Evolutionary conservation across 2,113 vertebrate species (phyloP), one percentile per base, ranked within the genome.

Genomic region (Oreotrochilus melanogaster): DNA sequence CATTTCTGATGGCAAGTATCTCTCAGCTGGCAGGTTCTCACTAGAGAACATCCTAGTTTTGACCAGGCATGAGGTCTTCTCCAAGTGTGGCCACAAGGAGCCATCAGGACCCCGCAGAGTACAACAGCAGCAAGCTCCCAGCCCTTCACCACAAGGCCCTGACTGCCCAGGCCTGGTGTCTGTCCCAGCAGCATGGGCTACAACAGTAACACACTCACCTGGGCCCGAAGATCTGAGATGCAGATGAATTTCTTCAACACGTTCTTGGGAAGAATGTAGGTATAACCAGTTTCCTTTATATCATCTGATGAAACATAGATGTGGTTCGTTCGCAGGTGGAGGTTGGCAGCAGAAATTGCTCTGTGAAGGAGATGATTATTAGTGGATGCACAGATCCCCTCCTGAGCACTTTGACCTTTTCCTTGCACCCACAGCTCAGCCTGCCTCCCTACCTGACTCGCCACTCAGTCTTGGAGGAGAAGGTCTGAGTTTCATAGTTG

Each of bases 241-340:
- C 99, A 99, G 97, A 99, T 99, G 88, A 99, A 99, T 91, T 99
- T 99, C 97, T 99, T 99, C 76, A 99, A 97, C 50, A 99, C 99
- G 0, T 99, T 99, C 98, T 99, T 99, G 97, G 99, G 99, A 54
- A 99, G 98, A 80, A 99, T 99, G 95, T 99, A 99, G 1, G 99
- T 99, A 85, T 99, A 99, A 58, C 99, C 99, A 0, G 99, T 99
- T 97, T 99, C 99, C 95, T 99, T 99, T 79, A 99, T 99, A 96
- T 99, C 99, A 23, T 99, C 99, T 25, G 99, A 99, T 0, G 99
- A 99, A 67, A 99, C 99, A 1, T 99, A 99, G 86, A 99, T 99
- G 98, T 99, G 99, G 97, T 99, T 99, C 50, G 99, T 99, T 83
- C 99, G 97, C 56, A 99, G 97, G 93, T 99, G 99, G 89, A 99